phyloP scores from a whole-genome alignment of 2,113 vertebrate species.

The Cyprinodon variegatus region DNA sequence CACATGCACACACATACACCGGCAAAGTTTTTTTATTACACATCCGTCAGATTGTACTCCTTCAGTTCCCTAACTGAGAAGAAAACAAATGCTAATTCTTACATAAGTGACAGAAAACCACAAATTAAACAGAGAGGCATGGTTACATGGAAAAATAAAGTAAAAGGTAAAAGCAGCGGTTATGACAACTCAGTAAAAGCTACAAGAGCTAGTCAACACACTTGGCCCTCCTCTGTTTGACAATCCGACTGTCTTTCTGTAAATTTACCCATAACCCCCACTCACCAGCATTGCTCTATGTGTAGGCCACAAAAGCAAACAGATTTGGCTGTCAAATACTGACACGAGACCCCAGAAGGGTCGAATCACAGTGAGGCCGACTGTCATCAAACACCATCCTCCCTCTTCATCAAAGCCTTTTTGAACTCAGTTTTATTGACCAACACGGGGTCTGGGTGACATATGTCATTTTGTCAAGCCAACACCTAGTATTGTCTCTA shows the following conservation, averaged over 20 bases:
- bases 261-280: background rate
- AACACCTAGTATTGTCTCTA: conserved; percentile 57
- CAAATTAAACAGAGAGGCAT: conserved; percentile 60
- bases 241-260: conserved; percentile 48
- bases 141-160: conserved; percentile 52
- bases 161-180: conserved; percentile 34
- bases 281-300: conserved; percentile 17
- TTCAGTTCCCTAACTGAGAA: conserved; percentile 62
- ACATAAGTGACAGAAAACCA: conserved; percentile 67
- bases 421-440: conserved; percentile 74
- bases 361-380: conserved; percentile 71
- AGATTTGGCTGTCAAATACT: conserved; percentile 77
- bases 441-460: conserved; percentile 64
- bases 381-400: conserved; percentile 73
- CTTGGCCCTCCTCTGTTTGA: conserved; percentile 58
- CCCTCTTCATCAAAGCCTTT: conserved; percentile 73
- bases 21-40: conserved; percentile 57
- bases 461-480: conserved; percentile 68
- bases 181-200: conserved; percentile 53
- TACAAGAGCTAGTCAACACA: conserved; percentile 57
- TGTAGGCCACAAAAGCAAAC: conserved; percentile 61
- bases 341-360: conserved; percentile 73
- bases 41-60: conserved; percentile 50
- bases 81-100: conserved; percentile 70
- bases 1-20: conserved; percentile 39